Base-by-base conservation (phyloP, 2,888 invertebrate genomes). In the Drosophila paracracens region DNA sequence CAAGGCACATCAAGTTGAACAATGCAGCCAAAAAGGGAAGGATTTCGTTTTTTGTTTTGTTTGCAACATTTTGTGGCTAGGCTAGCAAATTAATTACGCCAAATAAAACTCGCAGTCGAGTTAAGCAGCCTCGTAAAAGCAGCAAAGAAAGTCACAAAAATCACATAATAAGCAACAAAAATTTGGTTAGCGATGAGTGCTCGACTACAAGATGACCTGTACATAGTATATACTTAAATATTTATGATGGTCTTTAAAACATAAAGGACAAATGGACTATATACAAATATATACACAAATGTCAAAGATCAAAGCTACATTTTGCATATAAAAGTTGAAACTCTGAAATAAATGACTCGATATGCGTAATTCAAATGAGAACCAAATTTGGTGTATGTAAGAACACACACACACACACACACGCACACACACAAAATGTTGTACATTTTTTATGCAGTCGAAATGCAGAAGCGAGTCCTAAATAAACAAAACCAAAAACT, bases 401-500 rank as follows among this genome's bases (percentile, higher is more conserved):
- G 38, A 68, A 53, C 38, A 74, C 54, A 74, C 66, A 58, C 13
- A 70, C 13, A 70, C 62, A 80, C 81, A 58, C 43, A 6, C 27
- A 21, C 25, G 7, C 21, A 25, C 53, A 38, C 11, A 27, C 61
- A 64, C 57, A 46, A 65, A 63, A 62, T 75, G 65, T 54, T 73
- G 52, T 68, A 65, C 71, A 81, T 80, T 80, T 81, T 80, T 79
- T 79, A 69, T 79, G 68, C 57, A 76, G 65, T 52, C n/a, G 70
- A 62, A 77, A 57, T 62, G 56, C 70, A 76, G 56, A 57, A 74
- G 71, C 65, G 53, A 81, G 71, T 86, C 85, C 88, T 86, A 86
- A 86, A 83, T 86, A 88, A 87, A 85, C 82, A 88, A 83, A 79
- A 83, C 80, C 75, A 74, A 81, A 80, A 82, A 76, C 74, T 67